A percentile compares a stretch with the other conserved stretches of the same genome.
These are phyloP conservation scores for Hexactinellida sp. DNA, from an alignment of 37 sponge, comb jelly and placozoan species.

Conservation along the genomic window DNA sequence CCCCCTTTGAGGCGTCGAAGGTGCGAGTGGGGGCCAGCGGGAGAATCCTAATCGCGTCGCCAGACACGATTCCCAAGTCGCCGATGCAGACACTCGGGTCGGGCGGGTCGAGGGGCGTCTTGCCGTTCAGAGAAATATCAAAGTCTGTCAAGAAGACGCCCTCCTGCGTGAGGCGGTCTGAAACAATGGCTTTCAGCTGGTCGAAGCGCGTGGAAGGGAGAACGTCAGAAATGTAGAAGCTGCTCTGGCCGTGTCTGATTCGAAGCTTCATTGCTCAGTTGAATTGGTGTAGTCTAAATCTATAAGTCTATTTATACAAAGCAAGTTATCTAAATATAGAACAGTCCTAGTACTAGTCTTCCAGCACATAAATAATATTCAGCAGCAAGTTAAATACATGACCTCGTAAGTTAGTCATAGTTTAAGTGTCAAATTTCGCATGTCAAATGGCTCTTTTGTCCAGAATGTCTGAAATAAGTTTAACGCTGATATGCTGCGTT, in stretches of 20 bases:
- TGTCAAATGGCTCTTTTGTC: constrained; percentile 13
- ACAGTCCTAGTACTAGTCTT: background rate
- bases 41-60: background rate
- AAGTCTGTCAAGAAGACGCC: background rate
- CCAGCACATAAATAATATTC: background rate
- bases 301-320: background rate
- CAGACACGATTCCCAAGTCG: background rate
- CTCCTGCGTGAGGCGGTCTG: background rate
- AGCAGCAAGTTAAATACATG: background rate
- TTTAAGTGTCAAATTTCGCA: constrained; percentile 10
- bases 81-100: background rate
- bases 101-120: background rate
- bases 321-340: background rate
- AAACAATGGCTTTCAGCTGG: constrained; percentile 2
- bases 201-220: background rate
- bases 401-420: background rate
- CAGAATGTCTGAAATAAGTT: background rate
- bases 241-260: background rate
- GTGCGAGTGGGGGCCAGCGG: background rate
- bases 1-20: background rate
- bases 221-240: background rate
- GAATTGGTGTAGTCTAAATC: background rate
- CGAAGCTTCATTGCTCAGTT: background rate
- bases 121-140: constrained; percentile 7
- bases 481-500: background rate